Conservation (phyloP, 2,888 invertebrate species). For the Drosophila falleni region DNA sequence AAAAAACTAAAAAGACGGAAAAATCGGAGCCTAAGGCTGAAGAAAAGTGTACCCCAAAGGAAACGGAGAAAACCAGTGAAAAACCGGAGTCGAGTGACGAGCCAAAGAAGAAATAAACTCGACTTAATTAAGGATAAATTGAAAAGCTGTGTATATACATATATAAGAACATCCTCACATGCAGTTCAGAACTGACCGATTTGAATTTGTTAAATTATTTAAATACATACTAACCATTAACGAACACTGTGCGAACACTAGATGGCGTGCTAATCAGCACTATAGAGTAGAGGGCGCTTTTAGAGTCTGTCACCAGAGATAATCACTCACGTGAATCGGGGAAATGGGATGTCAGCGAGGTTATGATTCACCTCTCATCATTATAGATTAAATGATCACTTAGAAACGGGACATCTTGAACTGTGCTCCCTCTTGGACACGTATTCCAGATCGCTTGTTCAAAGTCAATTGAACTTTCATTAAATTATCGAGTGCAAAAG, state of each 20-base stretch:
- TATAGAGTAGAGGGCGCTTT: constrained; percentile 14
- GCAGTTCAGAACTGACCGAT: constrained; percentile 38
- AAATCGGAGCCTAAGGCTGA: constrained; percentile 34
- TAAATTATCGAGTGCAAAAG: neutral
- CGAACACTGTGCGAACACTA: neutral
- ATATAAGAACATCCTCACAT: constrained; percentile 28
- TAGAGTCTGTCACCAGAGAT: neutral
- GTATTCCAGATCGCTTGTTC: constrained; percentile 9
- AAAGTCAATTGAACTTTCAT: constrained; percentile 11
- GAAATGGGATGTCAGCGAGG: neutral
- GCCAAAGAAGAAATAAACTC: constrained; percentile 47
- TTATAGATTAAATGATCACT: constrained; percentile 1
- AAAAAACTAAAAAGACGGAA: constrained; percentile 48
- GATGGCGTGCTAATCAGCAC: neutral
- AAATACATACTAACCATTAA: constrained; percentile 35
- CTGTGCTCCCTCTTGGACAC: constrained; percentile 21
- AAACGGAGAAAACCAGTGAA: constrained; percentile 15
- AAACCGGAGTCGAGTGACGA: constrained; percentile 39
- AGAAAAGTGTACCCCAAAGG: constrained; percentile 40
- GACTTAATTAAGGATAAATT: neutral
- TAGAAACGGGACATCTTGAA: neutral
- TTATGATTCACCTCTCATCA: constrained; percentile 30
- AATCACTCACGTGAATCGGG: constrained; percentile 3
- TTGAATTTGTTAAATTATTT: constrained; percentile 54
- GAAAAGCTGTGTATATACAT: constrained; percentile 34